Base-by-base conservation (phyloP, 2,888 invertebrate genomes). In the Heteromyza rotundicornis region DNA sequence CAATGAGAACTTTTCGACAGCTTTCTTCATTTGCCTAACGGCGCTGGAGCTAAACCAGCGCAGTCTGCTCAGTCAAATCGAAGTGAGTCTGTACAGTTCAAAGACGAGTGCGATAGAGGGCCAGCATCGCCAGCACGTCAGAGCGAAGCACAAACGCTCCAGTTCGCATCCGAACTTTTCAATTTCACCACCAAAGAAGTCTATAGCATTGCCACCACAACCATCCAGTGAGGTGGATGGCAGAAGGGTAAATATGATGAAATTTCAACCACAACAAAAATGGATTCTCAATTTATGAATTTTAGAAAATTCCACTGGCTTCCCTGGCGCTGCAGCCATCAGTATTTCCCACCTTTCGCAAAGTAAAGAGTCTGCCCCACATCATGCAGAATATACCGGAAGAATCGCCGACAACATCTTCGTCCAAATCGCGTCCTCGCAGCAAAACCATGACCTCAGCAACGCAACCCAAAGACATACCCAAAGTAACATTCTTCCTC, bases 31-130 rank as follows among this genome's bases (percentile, higher is more conserved):
- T 36, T 89, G 89, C 71, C 80, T 90, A 49, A 85, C 86, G 69
- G 88, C 89, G 20, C 85, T 89, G 1, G 89, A 90, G 80, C 82
- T 87, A 55, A 87, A 88, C 75, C 88, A 88, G 71, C 85, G 86
- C 22, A 85, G 86, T 61, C 75, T 89, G 51, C 81, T 90, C 35
- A 86, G 87, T 10, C 89, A 89, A 79, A 87, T 90, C 57, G 86
- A 89, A 76, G 85, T 86, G 2, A 82, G 84, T 64, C 82, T 89
- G 44, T 53, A 3, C 57, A 51, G 10, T 7, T 47, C 16, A 19
- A 22, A 20, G 16, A 47, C 19, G 49, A 35, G 14, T 14, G 16
- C 1, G 8, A 8, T 16, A 52, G 16, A 16, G 14, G 32, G 0
- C n/a, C n/a, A n/a, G n/a, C n/a, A n/a, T n/a, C n/a, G n/a, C n/a